Percentiles rank a stretch among this genome's conserved stretches.
phyloP scores from a whole-genome alignment of 92 coral and sea anemone species.

The Umimayanthus kanabou region DNA sequence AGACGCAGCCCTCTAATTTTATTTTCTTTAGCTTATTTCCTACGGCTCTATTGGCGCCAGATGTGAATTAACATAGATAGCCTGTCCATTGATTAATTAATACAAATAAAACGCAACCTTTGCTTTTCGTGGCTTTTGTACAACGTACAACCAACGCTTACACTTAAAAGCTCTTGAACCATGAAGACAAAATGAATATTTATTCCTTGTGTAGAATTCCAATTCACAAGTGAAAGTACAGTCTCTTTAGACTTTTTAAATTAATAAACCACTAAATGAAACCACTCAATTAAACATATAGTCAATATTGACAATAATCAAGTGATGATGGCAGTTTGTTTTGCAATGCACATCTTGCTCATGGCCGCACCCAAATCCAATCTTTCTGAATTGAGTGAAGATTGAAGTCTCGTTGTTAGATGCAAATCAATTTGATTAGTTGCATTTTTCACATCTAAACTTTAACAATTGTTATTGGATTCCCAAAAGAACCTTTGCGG shows the following conservation, averaged over 20 bases:
- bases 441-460: not conserved
- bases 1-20: not conserved
- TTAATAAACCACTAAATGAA: too few species aligned
- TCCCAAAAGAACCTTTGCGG: not conserved
- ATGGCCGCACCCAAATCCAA: not conserved
- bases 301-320: not conserved
- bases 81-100: not conserved
- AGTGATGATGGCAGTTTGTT: not conserved
- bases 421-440: not conserved
- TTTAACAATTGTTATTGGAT: not conserved
- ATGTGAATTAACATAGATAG: conserved; percentile 1
- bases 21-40: not conserved
- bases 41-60: not conserved
- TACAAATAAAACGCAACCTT: not conserved
- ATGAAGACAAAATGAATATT: not conserved
- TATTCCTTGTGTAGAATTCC: not conserved
- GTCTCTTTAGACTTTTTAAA: not conserved
- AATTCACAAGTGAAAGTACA: not conserved
- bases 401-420: not conserved
- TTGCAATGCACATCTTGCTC: not conserved
- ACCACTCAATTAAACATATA: not conserved
- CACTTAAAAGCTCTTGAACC: not conserved
- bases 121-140: not conserved
- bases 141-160: too few species aligned
- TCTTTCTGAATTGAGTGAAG: too few species aligned